Evolutionary conservation across 1,140 invertebrate species (phyloP).

Genomic region (Aphelenchoides besseyi): DNA sequence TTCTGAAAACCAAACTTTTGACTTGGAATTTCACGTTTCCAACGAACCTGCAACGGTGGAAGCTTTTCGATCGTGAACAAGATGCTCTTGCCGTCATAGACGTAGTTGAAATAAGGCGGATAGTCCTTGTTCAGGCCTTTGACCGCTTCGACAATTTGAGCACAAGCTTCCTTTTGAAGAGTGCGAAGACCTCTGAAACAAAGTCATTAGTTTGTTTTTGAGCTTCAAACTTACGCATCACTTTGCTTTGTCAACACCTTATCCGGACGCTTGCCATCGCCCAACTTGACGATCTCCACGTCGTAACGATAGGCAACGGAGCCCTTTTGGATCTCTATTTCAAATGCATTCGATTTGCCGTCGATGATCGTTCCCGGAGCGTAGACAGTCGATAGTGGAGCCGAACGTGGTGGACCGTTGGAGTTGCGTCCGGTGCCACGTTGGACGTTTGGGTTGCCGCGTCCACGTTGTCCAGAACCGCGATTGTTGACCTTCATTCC

Average conservation of each 20-base stretch:
- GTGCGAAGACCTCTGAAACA: neutral
- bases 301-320: neutral
- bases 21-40: neutral
- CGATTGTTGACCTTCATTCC: too few species aligned
- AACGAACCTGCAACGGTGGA: neutral
- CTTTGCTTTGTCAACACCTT: neutral
- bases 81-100: neutral
- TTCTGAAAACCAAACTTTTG: neutral
- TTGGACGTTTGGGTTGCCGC: neutral
- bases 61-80: neutral
- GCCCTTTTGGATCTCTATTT: neutral
- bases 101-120: neutral
- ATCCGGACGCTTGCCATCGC: neutral
- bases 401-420: neutral
- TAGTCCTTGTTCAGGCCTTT: neutral
- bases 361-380: neutral
- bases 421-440: neutral
- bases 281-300: constrained; percentile 5
- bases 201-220: neutral
- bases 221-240: neutral
- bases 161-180: neutral
- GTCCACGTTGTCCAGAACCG: too few species aligned
- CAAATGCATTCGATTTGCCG: neutral
- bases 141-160: neutral
- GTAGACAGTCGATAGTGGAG: neutral